Evolutionary conservation across 2,113 vertebrate species (phyloP).

Genomic region (Cnemophilus loriae): DNA sequence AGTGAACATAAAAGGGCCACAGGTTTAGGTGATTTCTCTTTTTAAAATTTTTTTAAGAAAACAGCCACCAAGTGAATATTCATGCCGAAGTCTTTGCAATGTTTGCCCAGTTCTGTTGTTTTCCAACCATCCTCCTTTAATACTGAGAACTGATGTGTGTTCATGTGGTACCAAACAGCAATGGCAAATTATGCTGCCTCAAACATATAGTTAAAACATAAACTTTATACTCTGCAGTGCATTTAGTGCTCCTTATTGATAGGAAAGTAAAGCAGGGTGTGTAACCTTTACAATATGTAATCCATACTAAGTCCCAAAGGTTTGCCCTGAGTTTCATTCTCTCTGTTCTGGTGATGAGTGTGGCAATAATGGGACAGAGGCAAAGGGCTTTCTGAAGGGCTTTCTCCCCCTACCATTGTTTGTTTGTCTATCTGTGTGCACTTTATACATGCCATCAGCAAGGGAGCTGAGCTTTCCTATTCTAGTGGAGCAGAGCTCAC

Average conservation of each 20-base stretch:
- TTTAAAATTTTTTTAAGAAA: background rate
- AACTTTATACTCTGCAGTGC: background rate
- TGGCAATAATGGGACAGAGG: background rate
- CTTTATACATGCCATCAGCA: background rate
- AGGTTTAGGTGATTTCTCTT: constrained; percentile 22
- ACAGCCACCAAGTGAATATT: background rate
- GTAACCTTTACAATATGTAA: background rate
- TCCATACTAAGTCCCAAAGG: background rate
- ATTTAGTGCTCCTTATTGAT: background rate
- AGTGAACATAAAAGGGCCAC: constrained; percentile 12
- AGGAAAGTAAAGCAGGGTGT: background rate
- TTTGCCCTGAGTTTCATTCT: background rate
- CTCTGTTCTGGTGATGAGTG: background rate
- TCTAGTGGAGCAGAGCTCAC: background rate
- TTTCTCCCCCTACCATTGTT: fast-evolving
- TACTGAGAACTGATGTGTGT: background rate
- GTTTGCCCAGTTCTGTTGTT: background rate
- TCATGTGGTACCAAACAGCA: background rate
- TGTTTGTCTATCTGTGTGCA: background rate
- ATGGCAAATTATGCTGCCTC: background rate
- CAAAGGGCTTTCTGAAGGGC: background rate
- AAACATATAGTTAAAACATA: background rate
- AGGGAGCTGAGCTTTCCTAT: background rate
- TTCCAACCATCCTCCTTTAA: background rate
- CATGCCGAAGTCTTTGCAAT: background rate